phyloP scores from a whole-genome alignment of 2,888 invertebrate species.

The Rhabditoides inermis region DNA sequence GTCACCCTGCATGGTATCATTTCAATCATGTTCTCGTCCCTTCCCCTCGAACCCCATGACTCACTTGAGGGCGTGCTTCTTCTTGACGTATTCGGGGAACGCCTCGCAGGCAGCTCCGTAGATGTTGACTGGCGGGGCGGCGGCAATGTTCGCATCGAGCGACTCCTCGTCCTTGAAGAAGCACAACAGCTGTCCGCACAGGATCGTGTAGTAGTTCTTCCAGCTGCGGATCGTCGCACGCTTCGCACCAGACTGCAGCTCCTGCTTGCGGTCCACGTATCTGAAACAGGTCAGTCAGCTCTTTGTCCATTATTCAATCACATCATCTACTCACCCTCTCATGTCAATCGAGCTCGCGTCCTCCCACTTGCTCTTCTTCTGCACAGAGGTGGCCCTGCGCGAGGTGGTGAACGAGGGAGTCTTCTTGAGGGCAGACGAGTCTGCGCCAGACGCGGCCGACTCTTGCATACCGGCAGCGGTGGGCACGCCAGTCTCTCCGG shows the following conservation, averaged over 20 bases:
- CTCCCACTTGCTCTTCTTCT: conserved; percentile 35
- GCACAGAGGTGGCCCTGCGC: conserved; percentile 47
- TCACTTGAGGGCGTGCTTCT: conserved; percentile 73
- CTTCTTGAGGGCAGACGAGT: no score
- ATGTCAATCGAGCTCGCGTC: conserved; percentile 48
- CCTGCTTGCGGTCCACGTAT: conserved; percentile 83
- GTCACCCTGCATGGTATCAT: background rate
- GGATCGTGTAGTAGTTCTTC: conserved; percentile 85
- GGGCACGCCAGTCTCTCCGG: background rate
- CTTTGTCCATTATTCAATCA: background rate
- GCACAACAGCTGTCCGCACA: conserved; percentile 90
- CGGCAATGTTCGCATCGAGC: conserved; percentile 70
- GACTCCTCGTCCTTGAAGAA: conserved; percentile 89
- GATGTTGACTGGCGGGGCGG: conserved; percentile 55
- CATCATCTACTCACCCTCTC: conserved; percentile 27
- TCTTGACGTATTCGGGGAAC: conserved; percentile 87
- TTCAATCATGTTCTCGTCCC: background rate
- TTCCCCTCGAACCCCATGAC: background rate
- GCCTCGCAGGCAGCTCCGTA: conserved; percentile 71
- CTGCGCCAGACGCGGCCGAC: no score
- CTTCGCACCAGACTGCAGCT: conserved; percentile 82
- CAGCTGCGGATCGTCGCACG: conserved; percentile 88
- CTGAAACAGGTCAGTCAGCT: conserved; percentile 56
- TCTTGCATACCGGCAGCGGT: conserved; percentile 8
- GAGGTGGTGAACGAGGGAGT: conserved; percentile 88